Evolutionary conservation across 2,113 vertebrate genomes (phyloP).

Genomic region (Hypocryptadius cinnamomeus): DNA sequence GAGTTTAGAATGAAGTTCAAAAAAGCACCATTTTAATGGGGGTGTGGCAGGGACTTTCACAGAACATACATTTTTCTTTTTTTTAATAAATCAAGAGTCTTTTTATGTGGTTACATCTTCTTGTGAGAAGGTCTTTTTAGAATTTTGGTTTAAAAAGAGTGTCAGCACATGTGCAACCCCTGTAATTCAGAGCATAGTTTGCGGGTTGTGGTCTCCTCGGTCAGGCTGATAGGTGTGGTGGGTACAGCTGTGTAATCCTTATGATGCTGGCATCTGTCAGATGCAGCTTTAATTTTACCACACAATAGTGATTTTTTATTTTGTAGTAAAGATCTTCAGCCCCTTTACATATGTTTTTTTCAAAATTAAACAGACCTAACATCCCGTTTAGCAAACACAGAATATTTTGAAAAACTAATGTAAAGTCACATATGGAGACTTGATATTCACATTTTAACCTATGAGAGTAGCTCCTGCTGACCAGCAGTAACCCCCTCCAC

Average conservation of each 20-base stretch:
- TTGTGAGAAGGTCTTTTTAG: neutral
- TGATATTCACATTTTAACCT: neutral
- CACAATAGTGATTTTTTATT: neutral
- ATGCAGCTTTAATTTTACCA: neutral
- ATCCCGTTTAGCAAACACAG: neutral
- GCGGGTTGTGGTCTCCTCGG: neutral
- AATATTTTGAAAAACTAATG: neutral
- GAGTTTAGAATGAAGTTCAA: neutral
- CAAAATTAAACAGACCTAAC: neutral
- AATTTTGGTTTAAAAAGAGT: neutral
- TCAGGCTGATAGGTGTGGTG: neutral
- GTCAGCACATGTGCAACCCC: neutral
- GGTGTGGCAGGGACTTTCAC: neutral
- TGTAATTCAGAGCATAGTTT: neutral
- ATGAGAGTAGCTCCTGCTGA: neutral
- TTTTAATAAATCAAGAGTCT: neutral
- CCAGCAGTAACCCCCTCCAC: neutral
- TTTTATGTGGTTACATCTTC: constrained; percentile 26
- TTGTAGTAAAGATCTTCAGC: neutral
- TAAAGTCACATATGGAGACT: neutral
- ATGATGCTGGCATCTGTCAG: neutral
- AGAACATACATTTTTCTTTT: neutral
- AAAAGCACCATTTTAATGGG: neutral
- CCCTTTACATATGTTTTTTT: neutral
- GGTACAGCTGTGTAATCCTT: neutral